Base-by-base conservation (phyloP, 2,113 vertebrate genomes). In the Sisor rabdophorus region DNA sequence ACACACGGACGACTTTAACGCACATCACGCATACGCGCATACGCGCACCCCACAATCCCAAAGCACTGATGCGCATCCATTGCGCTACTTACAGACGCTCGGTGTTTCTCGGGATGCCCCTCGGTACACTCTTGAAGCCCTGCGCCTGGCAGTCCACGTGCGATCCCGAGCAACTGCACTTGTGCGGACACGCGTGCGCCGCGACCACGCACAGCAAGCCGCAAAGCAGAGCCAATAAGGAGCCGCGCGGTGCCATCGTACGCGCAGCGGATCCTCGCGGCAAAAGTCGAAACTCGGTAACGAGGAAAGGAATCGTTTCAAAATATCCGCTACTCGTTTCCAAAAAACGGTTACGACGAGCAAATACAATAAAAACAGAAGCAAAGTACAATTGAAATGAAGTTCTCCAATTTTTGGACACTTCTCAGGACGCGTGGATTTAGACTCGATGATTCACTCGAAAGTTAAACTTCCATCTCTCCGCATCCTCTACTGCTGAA, bases 81-180 rank as follows among this genome's bases (percentile, higher is more conserved):
- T 4, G 53, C 52, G 63, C 22, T 64, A 96, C 97, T 98, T 86
- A 98, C 97, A 98, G 90, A 75, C 97, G 93, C 88, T 98, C 96
- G 0, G 96, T 93, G 20, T 95, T 97, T 89, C 96, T 92, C 83
- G 96, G 96, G 85, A 98, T 90, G 83, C 95, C 96, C 87, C 94
- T 94, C 12, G 97, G 96, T 30, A 98, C 94, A 0, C 88, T 90
- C 85, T 87, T 93, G 81, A 98, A 92, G 82, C 94, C 95, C 79
- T 96, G 93, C 84, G 94, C 94, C 20, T 98, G 97, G 89, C 96
- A 99, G 89, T 99, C 96, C 93, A 99, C 97, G 87, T 93, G 96
- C 77, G 95, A 93, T 64, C 95, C 95, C 22, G 96, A 93, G 89
- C 97, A 99, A 80, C 95, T 97, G 92, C 97, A 99, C 88, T 97